Conservation (phyloP, 2,797 vertebrate genomes). For the Cyprinella venusta region DNA sequence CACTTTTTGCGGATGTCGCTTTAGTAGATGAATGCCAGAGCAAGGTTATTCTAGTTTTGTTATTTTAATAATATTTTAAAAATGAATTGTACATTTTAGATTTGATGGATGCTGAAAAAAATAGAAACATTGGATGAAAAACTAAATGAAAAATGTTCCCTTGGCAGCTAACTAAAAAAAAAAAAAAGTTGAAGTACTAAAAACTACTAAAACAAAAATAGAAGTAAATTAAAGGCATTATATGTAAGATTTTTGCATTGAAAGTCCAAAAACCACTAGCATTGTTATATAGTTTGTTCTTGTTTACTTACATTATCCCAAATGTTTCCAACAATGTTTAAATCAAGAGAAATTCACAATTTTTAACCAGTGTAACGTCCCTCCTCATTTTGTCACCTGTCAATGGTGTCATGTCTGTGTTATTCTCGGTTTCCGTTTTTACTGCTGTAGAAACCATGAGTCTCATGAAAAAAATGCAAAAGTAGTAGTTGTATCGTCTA, state of each 20-base stretch:
- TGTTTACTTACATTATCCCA: too few species aligned
- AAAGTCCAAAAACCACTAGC: background rate
- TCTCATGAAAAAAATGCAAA: background rate
- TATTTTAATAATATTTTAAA: background rate
- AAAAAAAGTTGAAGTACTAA: background rate
- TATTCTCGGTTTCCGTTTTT: too few species aligned
- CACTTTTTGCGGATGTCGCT: background rate
- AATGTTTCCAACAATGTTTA: too few species aligned
- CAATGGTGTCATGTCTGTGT: too few species aligned
- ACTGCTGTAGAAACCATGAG: too few species aligned
- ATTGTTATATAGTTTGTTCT: background rate
- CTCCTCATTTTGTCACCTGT: too few species aligned
- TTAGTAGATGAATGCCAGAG: background rate
- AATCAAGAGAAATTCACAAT: too few species aligned
- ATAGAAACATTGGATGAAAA: background rate
- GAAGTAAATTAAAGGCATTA: background rate
- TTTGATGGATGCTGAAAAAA: background rate
- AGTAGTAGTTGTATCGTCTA: background rate
- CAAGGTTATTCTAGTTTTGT: background rate
- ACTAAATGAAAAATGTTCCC: too few species aligned
- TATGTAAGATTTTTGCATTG: background rate
- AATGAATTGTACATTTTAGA: background rate
- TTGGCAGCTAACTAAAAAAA: background rate
- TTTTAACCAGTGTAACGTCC: too few species aligned
- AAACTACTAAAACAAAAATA: background rate